A percentile compares a stretch with the other conserved stretches of the same genome.
These are phyloP conservation scores for Netta rufina DNA, from an alignment of 2,797 vertebrate genomes.

Conservation along the genomic window DNA sequence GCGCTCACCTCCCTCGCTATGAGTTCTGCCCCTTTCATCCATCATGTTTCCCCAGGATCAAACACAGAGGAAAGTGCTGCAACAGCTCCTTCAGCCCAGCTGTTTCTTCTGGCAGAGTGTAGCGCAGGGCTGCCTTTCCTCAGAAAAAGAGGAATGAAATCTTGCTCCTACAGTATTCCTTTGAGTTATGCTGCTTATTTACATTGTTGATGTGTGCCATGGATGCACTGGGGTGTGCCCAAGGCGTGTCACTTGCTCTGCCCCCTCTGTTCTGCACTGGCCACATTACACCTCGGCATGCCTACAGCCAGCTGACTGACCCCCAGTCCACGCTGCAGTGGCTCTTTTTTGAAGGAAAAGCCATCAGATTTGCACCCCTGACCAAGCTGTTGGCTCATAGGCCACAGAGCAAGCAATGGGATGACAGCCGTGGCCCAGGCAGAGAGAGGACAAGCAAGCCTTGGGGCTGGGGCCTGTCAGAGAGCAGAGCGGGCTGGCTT, in stretches of 20 bases:
- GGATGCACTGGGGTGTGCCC: background rate
- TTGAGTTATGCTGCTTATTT: background rate
- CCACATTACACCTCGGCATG: background rate
- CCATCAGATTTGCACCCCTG: background rate
- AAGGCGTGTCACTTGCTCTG: accelerated
- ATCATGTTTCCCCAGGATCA: background rate
- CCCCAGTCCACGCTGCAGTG: background rate
- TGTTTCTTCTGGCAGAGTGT: background rate
- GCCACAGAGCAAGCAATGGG: background rate
- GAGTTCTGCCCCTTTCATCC: background rate
- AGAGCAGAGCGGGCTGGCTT: accelerated
- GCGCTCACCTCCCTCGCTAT: background rate
- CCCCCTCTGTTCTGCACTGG: background rate
- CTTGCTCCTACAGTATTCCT: background rate
- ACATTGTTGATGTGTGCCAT: background rate
- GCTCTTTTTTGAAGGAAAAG: background rate
- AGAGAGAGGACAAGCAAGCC: background rate
- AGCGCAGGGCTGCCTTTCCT: background rate
- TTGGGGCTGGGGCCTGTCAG: accelerated
- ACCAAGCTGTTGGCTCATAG: background rate
- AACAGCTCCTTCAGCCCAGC: background rate
- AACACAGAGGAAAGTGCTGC: background rate
- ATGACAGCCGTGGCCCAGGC: accelerated
- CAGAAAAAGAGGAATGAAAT: background rate
- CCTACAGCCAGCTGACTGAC: background rate